phyloP scores from a whole-genome alignment of 2,888 invertebrate species.

The Atrina japonica region DNA sequence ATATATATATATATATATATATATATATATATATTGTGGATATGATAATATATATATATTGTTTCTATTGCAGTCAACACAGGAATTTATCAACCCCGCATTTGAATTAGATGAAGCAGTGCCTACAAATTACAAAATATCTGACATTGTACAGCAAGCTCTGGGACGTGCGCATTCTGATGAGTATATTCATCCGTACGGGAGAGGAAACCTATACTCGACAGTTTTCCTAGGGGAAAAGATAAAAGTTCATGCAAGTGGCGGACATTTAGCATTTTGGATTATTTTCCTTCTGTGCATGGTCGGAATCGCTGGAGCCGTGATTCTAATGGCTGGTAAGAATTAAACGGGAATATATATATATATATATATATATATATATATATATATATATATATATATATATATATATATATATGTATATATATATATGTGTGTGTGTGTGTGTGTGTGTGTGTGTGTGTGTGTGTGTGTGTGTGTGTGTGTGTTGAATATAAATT shows the following conservation, averaged over 20 bases:
- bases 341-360: too few relatives aligned
- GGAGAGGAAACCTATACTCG: conserved; percentile 10
- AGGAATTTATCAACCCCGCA: conserved; percentile 9
- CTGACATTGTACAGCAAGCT: conserved; percentile 1
- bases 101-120: conserved; percentile 4
- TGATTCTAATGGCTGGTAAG: conserved; percentile 11
- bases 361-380: too few relatives aligned
- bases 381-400: too few relatives aligned
- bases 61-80: conserved; percentile 1
- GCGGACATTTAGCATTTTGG: conserved; percentile 4
- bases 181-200: conserved; percentile 1
- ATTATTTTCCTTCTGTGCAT: not conserved
- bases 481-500: too few relatives aligned
- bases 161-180: not conserved
- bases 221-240: conserved; percentile 6
- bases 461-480: too few relatives aligned
- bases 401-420: too few relatives aligned
- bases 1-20: too few relatives aligned
- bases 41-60: too few relatives aligned
- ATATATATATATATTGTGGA: too few relatives aligned
- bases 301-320: conserved; percentile 5
- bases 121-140: not conserved
- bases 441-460: too few relatives aligned
- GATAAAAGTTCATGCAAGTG: conserved; percentile 3
- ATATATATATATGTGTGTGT: too few relatives aligned